Percentiles rank a stretch among this genome's conserved stretches.
Conservation (phyloP, 2,888 invertebrate genomes). For the Sarcophaga rosellei region DNA sequence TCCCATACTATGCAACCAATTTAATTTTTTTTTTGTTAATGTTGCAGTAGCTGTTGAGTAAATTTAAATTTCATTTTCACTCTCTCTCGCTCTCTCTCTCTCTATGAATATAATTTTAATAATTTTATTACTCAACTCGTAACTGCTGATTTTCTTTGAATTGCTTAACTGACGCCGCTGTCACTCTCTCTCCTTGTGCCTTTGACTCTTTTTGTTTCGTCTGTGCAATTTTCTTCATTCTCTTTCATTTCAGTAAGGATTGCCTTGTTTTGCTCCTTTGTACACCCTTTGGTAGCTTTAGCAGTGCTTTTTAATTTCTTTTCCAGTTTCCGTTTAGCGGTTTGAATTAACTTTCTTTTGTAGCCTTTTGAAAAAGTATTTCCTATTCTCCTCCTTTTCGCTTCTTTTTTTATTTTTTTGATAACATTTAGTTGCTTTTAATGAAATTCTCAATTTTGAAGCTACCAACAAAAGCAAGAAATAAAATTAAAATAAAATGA, state of each 20-base stretch:
- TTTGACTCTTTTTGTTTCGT: not conserved
- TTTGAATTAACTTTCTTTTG: conserved; percentile 66
- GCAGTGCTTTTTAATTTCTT: not conserved
- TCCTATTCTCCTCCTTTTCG: too few relatives aligned
- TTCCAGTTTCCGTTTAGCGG: conserved; percentile 60
- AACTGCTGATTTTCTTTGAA: conserved; percentile 55
- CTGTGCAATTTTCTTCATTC: not conserved
- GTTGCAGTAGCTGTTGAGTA: not conserved
- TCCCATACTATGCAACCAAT: conserved; percentile 2
- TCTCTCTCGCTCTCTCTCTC: conserved; percentile 21
- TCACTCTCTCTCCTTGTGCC: not conserved
- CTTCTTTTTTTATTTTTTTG: not conserved
- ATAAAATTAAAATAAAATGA: not conserved
- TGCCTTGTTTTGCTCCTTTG: not conserved
- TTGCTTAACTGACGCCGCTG: conserved; percentile 22
- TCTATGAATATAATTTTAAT: conserved; percentile 56
- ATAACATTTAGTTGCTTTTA: conserved; percentile 62
- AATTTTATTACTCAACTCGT: conserved; percentile 48
- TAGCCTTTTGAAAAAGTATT: conserved; percentile 59
- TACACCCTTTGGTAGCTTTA: conserved; percentile 18
- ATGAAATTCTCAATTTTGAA: conserved; percentile 38
- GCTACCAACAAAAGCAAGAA: not conserved
- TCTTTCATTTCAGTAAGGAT: not conserved
- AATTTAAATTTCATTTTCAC: conserved; percentile 38
- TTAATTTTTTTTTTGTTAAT: not conserved